A percentile compares a stretch with the other conserved stretches of the same genome.
phyloP scores from a whole-genome alignment of 1,140 invertebrate species.

The Temnothorax longispinosus region DNA sequence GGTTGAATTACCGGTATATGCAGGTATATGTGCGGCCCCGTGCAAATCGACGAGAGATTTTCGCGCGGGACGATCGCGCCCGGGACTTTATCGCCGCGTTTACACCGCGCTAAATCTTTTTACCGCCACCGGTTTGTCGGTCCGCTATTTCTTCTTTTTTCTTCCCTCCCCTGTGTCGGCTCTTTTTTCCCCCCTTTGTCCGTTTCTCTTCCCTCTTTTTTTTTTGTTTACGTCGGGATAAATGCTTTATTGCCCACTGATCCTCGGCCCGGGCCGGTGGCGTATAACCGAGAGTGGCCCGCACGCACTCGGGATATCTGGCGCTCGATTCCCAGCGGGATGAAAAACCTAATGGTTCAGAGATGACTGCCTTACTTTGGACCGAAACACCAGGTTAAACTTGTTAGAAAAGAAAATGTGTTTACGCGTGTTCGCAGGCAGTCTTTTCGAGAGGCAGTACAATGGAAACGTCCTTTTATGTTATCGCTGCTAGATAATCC shows the following conservation, averaged over 20 bases:
- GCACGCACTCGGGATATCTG: not conserved
- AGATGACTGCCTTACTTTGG: not conserved
- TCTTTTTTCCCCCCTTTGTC: not conserved
- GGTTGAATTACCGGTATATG: not conserved
- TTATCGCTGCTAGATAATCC: not conserved
- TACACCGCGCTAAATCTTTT: constrained; percentile 71
- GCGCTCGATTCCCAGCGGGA: not conserved
- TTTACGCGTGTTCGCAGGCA: constrained; percentile 6
- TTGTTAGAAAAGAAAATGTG: not conserved
- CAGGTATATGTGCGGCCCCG: not conserved
- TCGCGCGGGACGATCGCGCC: constrained; percentile 56
- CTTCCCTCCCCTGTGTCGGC: not conserved
- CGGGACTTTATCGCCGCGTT: constrained; percentile 63
- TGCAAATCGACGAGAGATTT: constrained; percentile 60
- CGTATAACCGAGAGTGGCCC: constrained; percentile 8
- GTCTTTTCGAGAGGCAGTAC: not conserved
- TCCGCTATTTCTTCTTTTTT: not conserved
- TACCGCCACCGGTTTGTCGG: constrained; percentile 51
- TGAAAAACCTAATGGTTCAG: not conserved
- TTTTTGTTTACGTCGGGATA: constrained; percentile 39
- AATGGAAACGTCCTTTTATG: not conserved
- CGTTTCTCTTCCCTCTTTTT: constrained; percentile 37
- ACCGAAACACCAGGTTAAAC: not conserved
- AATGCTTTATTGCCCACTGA: constrained; percentile 52
- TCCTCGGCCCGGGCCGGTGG: constrained; percentile 1